Conservation (phyloP, 2,888 invertebrate genomes). For the Agrilus cyanescens region DNA sequence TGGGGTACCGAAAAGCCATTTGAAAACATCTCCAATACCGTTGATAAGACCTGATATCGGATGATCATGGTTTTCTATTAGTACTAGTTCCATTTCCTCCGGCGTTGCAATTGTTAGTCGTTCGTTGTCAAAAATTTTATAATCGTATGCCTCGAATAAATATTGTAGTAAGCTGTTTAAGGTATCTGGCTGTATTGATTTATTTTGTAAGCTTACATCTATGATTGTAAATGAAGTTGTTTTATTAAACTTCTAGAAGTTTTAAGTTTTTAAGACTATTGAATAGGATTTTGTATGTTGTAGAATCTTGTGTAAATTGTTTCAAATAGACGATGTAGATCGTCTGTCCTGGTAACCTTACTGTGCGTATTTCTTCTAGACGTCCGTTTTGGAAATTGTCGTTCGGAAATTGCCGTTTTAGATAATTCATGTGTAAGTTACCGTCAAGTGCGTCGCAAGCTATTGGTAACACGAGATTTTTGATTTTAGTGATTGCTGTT, state of each 20-base stretch:
- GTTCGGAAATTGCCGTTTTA: neutral
- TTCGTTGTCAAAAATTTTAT: slow-evolving; percentile 1
- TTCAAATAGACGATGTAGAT: too few species aligned
- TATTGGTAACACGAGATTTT: neutral
- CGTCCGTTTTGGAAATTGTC: neutral
- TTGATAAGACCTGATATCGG: slow-evolving; percentile 1
- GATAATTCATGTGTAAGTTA: neutral
- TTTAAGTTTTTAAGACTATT: too few species aligned
- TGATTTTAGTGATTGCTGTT: neutral
- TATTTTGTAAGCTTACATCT: neutral
- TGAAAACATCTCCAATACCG: too few species aligned
- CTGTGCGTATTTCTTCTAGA: too few species aligned
- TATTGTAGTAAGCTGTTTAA: neutral
- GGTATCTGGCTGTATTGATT: neutral
- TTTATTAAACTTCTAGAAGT: too few species aligned
- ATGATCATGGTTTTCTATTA: neutral
- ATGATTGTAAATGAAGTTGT: neutral
- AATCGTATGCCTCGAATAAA: neutral
- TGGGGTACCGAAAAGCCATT: slow-evolving; percentile 12
- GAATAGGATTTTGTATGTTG: too few species aligned
- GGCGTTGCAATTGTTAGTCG: too few species aligned
- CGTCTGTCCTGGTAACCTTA: too few species aligned
- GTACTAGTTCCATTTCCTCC: neutral
- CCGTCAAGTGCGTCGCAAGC: neutral
- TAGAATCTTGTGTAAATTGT: too few species aligned